Percentiles rank a stretch among this genome's conserved stretches.
These are phyloP conservation scores for Clusia tigrina DNA, from an alignment of 2,888 invertebrate genomes.

Conservation along the genomic window DNA sequence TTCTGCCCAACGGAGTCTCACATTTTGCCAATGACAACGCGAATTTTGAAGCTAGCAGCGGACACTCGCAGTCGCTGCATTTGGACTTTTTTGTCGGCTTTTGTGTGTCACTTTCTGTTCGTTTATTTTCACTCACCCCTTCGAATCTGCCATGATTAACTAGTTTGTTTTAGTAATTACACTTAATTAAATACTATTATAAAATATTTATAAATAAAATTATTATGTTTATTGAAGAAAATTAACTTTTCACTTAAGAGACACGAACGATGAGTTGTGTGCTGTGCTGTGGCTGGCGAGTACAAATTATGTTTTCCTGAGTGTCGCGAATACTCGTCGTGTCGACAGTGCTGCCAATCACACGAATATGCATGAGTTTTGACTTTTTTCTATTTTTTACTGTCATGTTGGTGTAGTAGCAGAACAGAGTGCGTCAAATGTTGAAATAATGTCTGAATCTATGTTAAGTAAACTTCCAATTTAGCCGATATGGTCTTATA, in stretches of 20 bases:
- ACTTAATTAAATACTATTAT: slow-evolving; percentile 6
- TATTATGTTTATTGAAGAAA: neutral
- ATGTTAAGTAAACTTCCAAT: too few species aligned
- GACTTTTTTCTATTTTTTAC: too few species aligned
- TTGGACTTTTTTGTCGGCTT: slow-evolving; percentile 52
- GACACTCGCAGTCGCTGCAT: slow-evolving; percentile 32
- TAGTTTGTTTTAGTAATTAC: slow-evolving; percentile 23
- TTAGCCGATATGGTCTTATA: too few species aligned
- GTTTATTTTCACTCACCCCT: slow-evolving; percentile 58
- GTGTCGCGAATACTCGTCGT: neutral
- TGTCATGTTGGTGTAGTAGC: too few species aligned
- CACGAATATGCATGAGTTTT: too few species aligned
- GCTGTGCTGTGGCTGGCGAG: neutral
- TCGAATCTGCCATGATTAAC: slow-evolving; percentile 60
- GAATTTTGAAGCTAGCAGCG: slow-evolving; percentile 50
- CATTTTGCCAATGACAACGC: slow-evolving; percentile 49
- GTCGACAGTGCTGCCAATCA: neutral
- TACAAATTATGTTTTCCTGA: neutral
- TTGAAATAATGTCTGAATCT: too few species aligned
- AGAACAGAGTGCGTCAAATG: too few species aligned
- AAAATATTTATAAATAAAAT: neutral
- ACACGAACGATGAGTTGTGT: too few species aligned
- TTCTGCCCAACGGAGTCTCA: slow-evolving; percentile 26
- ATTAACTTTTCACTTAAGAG: neutral
- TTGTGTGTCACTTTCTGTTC: slow-evolving; percentile 24